Evolutionary conservation across 2,113 vertebrate genomes (phyloP).

Genomic region (Platanista minor): DNA sequence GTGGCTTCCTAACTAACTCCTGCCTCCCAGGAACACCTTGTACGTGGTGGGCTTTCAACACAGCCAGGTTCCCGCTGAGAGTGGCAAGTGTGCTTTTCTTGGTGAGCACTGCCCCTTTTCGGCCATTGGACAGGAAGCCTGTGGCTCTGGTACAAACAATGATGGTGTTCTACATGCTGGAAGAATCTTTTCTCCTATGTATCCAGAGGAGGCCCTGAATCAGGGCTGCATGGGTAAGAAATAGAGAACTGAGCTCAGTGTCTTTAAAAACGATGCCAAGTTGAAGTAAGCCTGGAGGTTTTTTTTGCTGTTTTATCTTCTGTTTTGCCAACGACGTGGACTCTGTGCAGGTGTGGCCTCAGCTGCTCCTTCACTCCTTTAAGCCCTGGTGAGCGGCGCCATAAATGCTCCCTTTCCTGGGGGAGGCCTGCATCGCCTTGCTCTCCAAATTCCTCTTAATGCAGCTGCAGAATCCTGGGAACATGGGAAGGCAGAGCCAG

Average conservation of each 20-base stretch:
- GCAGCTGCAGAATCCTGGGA: neutral
- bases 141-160: neutral
- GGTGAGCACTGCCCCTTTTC: too few relatives aligned
- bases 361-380: too few relatives aligned
- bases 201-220: neutral
- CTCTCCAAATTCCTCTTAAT: neutral
- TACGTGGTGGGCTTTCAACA: neutral
- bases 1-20: neutral
- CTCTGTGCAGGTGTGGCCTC: neutral
- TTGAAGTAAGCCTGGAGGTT: neutral
- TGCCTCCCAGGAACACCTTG: neutral
- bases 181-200: neutral
- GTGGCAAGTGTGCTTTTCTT: neutral
- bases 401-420: neutral
- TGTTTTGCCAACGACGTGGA: neutral
- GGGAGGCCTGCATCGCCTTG: fast-evolving
- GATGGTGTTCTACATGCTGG: neutral
- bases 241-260: neutral
- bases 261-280: neutral
- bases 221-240: neutral
- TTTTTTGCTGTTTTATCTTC: neutral
- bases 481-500: neutral
- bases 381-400: fast-evolving
- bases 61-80: neutral
- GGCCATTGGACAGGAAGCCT: neutral